phyloP scores from a whole-genome alignment of 2,888 invertebrate species.

The Aporophyla lueneburgensis region DNA sequence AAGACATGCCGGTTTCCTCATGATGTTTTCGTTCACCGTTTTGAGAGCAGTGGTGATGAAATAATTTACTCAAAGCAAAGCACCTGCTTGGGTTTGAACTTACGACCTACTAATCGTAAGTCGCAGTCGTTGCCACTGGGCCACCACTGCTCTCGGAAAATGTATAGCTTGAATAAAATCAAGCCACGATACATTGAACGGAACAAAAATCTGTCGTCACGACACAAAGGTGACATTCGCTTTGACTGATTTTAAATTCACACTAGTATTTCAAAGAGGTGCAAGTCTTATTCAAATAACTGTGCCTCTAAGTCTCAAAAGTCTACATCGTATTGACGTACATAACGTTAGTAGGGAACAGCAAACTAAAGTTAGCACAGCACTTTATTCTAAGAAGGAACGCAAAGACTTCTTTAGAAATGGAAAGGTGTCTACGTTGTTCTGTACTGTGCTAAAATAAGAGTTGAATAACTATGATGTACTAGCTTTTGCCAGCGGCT shows the following conservation, averaged over 20 bases:
- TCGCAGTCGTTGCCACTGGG: too few relatives aligned
- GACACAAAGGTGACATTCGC: background rate
- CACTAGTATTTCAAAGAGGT: slow-evolving; percentile 17
- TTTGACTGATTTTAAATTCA: slow-evolving; percentile 14
- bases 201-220: background rate
- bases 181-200: background rate
- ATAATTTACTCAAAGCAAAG: too few relatives aligned
- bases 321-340: slow-evolving; percentile 21
- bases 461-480: background rate
- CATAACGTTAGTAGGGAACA: slow-evolving; percentile 13
- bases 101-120: too few relatives aligned
- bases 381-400: slow-evolving; percentile 24
- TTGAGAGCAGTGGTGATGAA: too few relatives aligned
- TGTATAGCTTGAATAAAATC: slow-evolving; percentile 2
- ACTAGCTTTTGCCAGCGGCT: too few relatives aligned
- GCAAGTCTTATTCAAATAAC: slow-evolving; percentile 33
- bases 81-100: too few relatives aligned
- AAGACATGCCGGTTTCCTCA: too few relatives aligned
- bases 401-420: background rate
- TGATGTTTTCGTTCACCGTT: too few relatives aligned
- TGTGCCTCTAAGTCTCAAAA: slow-evolving; percentile 13
- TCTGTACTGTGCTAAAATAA: background rate
- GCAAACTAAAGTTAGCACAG: slow-evolving; percentile 9
- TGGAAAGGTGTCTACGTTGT: background rate
- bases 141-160: too few relatives aligned